Evolutionary conservation across 64 coral and sea anemone genomes (phyloP).

Genomic region (Montipora efflorescens): DNA sequence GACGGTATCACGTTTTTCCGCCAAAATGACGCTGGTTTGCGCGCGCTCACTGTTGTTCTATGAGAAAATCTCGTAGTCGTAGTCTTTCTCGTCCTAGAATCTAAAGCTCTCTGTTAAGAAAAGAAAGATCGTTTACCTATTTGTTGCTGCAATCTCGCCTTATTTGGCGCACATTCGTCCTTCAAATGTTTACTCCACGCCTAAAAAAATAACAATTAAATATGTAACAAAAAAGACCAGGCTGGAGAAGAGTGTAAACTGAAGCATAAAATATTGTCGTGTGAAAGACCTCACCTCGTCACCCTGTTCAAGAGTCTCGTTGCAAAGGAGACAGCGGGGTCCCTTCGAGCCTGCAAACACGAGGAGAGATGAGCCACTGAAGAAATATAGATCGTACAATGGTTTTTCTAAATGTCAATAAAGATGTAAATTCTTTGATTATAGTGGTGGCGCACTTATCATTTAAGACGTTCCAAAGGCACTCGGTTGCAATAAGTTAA

Average conservation of each 20-base stretch:
- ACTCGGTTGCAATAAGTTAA: too few relatives aligned
- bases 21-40: too few relatives aligned
- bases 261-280: not conserved
- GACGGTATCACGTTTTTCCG: too few relatives aligned
- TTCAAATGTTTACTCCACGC: conserved; percentile 90
- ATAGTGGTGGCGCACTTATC: too few relatives aligned
- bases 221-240: not conserved
- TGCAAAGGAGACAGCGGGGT: conserved; percentile 34
- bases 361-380: not conserved
- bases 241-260: not conserved
- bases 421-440: too few relatives aligned
- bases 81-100: too few relatives aligned
- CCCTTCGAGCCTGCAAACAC: not conserved
- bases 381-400: not conserved
- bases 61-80: too few relatives aligned
- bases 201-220: conserved; percentile 16
- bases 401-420: too few relatives aligned
- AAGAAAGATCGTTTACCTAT: conserved; percentile 57
- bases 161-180: conserved; percentile 90
- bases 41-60: too few relatives aligned
- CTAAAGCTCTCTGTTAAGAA: not conserved
- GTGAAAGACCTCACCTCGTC: not conserved
- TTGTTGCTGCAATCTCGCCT: conserved; percentile 86
- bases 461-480: too few relatives aligned
- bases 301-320: conserved; percentile 14